Percentiles rank a stretch among this genome's conserved stretches.
These are phyloP conservation scores for Xylota sylvarum DNA, from an alignment of 2,888 invertebrate genomes.

Conservation along the genomic window DNA sequence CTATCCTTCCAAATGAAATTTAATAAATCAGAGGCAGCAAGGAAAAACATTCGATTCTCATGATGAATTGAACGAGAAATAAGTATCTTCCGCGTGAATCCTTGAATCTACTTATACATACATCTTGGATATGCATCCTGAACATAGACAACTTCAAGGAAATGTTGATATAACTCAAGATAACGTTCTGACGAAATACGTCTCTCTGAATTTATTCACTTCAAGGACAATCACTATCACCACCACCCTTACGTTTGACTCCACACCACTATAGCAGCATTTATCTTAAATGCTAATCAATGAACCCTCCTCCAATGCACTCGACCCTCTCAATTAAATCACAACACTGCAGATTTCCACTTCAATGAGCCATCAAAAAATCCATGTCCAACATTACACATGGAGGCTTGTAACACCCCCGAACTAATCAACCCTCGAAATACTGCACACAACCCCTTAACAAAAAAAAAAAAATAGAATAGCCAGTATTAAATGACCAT, in stretches of 20 bases:
- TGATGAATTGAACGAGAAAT: too few species aligned
- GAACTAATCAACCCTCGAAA: conserved; percentile 71
- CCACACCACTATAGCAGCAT: conserved; percentile 31
- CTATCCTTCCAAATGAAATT: too few species aligned
- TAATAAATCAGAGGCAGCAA: too few species aligned
- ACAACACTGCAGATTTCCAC: conserved; percentile 69
- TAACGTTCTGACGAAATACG: neutral
- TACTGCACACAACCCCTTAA: neutral
- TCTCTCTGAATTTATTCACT: conserved; percentile 17
- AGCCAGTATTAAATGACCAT: conserved; percentile 68
- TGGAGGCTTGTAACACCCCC: conserved; percentile 54
- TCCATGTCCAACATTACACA: conserved; percentile 33
- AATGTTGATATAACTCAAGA: too few species aligned
- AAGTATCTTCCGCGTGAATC: too few species aligned
- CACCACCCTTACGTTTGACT: conserved; percentile 41
- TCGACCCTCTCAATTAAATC: conserved; percentile 67
- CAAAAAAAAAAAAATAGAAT: conserved; percentile 33
- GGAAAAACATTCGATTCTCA: too few species aligned
- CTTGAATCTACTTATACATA: too few species aligned
- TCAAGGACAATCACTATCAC: conserved; percentile 2
- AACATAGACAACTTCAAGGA: too few species aligned
- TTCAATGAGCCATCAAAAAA: conserved; percentile 70
- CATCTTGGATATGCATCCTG: too few species aligned
- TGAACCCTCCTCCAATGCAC: conserved; percentile 51
- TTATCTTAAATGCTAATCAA: conserved; percentile 74